Evolutionary conservation across 2,888 invertebrate species (phyloP).

Genomic region (Chaetogeoica ovagalla): DNA sequence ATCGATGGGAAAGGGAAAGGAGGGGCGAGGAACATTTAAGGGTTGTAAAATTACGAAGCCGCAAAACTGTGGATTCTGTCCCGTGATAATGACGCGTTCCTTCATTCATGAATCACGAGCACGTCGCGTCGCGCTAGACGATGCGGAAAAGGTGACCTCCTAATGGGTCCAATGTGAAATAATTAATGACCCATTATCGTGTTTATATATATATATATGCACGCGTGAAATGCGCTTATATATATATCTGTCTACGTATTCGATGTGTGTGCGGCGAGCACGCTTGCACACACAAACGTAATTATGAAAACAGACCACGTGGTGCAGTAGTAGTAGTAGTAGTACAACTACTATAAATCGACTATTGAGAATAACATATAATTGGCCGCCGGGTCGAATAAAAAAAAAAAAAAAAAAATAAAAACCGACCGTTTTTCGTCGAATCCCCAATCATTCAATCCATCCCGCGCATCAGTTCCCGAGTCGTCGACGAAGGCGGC

Average conservation of each 20-base stretch:
- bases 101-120: conserved; percentile 51
- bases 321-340: not conserved
- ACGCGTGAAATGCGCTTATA: not conserved
- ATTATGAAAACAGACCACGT: conserved; percentile 50
- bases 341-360: conserved; percentile 17
- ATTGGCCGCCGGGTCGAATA: conserved; percentile 6
- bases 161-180: conserved; percentile 50
- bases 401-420: conserved; percentile 47
- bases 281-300: conserved; percentile 4
- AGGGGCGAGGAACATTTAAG: conserved; percentile 30
- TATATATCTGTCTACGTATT: not conserved
- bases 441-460: not conserved
- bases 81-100: conserved; percentile 50
- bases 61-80: conserved; percentile 49
- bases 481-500: too few species aligned
- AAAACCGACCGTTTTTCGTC: conserved; percentile 14
- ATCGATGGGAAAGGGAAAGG: conserved; percentile 22
- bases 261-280: not conserved
- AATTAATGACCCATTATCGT: conserved; percentile 52
- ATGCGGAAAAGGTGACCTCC: conserved; percentile 52
- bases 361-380: conserved; percentile 7
- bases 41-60: conserved; percentile 50
- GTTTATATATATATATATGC: not conserved
- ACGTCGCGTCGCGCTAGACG: conserved; percentile 44
- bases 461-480: not conserved